A percentile compares a stretch with the other conserved stretches of the same genome.
Evolutionary conservation across 2,888 invertebrate genomes (phyloP).

Genomic region (Agonopterix alstromeriana): DNA sequence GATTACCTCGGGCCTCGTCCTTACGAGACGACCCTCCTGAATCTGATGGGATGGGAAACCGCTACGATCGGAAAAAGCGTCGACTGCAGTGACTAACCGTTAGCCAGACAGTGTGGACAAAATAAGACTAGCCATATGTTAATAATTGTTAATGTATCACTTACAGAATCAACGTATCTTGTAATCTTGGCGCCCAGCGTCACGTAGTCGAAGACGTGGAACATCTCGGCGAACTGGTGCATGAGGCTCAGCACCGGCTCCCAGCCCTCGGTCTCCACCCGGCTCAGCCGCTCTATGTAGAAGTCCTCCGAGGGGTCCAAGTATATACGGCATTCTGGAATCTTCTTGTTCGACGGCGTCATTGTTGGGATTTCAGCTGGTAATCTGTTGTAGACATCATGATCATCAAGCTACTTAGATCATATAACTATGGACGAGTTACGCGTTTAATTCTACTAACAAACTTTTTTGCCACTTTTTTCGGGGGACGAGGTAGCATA

Average conservation of each 20-base stretch:
- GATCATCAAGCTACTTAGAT: no score
- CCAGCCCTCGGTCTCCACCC: constrained; percentile 42
- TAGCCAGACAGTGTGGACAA: no score
- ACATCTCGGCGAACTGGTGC: constrained; percentile 51
- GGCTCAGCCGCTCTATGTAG: constrained; percentile 36
- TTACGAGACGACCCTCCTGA: no score
- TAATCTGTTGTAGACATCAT: constrained; percentile 27
- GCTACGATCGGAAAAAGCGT: no score
- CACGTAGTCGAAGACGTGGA: constrained; percentile 40
- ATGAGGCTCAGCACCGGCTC: constrained; percentile 41
- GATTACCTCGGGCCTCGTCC: no score
- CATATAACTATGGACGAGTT: no score
- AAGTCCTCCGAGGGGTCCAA: constrained; percentile 39
- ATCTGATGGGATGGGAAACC: no score
- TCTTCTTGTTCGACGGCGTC: constrained; percentile 31
- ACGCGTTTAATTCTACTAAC: no score
- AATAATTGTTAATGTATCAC: constrained; percentile 12
- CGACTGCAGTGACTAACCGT: no score
- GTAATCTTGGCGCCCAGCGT: constrained; percentile 52
- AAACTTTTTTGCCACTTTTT: no score
- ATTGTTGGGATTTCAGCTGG: constrained; percentile 34
- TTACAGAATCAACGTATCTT: constrained; percentile 53
- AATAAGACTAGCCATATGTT: no score
- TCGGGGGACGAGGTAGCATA: no score
- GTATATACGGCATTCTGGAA: constrained; percentile 45